These are phyloP conservation scores for Drosophila takahashii DNA, from an alignment of 1,140 invertebrate species.

Conservation along the genomic window DNA sequence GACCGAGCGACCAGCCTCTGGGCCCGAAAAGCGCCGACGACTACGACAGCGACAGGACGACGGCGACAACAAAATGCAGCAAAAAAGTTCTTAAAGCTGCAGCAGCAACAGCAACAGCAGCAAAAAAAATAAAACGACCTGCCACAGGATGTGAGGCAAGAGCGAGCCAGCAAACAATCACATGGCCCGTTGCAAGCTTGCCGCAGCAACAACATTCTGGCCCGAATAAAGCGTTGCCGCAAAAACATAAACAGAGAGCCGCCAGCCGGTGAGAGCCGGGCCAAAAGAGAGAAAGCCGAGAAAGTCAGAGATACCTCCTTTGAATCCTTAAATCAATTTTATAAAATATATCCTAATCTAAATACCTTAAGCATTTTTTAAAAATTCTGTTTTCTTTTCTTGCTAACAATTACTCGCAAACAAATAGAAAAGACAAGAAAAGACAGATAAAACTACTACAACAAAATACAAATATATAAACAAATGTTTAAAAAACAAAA, in stretches of 20 bases:
- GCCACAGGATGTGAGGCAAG: slow-evolving; percentile 61
- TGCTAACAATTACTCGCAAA: too few species aligned
- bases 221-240: slow-evolving; percentile 53
- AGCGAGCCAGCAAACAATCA: slow-evolving; percentile 72
- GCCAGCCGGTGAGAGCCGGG: slow-evolving; percentile 54
- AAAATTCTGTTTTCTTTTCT: too few species aligned
- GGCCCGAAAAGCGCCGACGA: slow-evolving; percentile 79
- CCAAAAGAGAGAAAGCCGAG: slow-evolving; percentile 33
- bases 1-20: slow-evolving; percentile 78
- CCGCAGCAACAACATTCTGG: slow-evolving; percentile 47
- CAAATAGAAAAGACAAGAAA: too few species aligned
- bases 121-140: slow-evolving; percentile 7
- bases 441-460: too few species aligned
- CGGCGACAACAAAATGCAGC: slow-evolving; percentile 76
- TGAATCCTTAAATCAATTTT: too few species aligned
- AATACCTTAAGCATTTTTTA: not conserved
- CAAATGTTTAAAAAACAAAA: too few species aligned
- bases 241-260: slow-evolving; percentile 84
- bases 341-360: not conserved
- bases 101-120: slow-evolving; percentile 15
- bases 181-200: slow-evolving; percentile 71
- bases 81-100: slow-evolving; percentile 75
- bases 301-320: not conserved
- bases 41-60: slow-evolving; percentile 49
- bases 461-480: too few species aligned